A percentile compares a stretch with the other conserved stretches of the same genome.
Evolutionary conservation across 2,797 vertebrate genomes (phyloP).

Genomic region (Myiotriccus ornatus): DNA sequence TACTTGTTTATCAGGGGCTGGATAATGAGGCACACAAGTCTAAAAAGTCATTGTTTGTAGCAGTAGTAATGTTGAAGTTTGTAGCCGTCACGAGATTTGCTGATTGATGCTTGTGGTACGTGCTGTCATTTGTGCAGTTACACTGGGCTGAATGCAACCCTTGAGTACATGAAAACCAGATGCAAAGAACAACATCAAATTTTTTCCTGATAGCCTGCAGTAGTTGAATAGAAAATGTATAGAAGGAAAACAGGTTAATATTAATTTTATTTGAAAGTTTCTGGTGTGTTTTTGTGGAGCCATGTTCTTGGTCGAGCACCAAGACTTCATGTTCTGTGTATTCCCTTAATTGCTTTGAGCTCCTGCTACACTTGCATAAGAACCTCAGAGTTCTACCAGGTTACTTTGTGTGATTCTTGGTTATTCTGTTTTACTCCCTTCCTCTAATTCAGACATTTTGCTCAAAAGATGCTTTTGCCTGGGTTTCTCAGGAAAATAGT

Average conservation of each 20-base stretch:
- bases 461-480: background rate
- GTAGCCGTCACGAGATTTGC: background rate
- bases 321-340: background rate
- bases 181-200: background rate
- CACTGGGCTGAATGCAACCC: background rate
- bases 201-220: background rate
- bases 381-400: background rate
- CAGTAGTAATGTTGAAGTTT: background rate
- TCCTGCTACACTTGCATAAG: fast-evolving
- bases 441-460: background rate
- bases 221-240: background rate
- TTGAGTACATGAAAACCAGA: background rate
- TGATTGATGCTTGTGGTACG: background rate
- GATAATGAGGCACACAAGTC: background rate
- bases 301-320: background rate
- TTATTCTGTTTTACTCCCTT: background rate
- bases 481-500: background rate
- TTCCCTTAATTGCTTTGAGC: background rate
- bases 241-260: background rate
- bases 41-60: background rate
- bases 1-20: background rate
- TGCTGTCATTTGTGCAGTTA: fast-evolving
- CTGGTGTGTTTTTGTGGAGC: background rate
- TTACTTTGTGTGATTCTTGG: background rate
- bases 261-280: background rate